These are phyloP conservation scores for Carassius auratus DNA, from an alignment of 2,113 vertebrate genomes.

Conservation along the genomic window DNA sequence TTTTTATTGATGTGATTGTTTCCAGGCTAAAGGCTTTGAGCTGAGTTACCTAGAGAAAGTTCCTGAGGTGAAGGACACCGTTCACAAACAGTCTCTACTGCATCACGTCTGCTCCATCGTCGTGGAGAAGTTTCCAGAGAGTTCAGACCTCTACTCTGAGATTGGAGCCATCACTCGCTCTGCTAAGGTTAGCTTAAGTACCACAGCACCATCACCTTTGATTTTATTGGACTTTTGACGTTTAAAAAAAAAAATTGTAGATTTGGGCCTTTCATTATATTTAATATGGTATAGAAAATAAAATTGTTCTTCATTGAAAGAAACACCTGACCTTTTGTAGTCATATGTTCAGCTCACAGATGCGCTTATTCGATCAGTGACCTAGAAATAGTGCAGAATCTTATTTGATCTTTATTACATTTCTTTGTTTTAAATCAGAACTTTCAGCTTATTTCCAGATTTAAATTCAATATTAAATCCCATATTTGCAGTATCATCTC, in stretches of 20 bases:
- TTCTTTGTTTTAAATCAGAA: conserved; percentile 9
- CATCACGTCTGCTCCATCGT: conserved; percentile 94
- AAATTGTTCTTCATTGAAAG: neutral
- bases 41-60: conserved; percentile 98
- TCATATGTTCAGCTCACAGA: neutral
- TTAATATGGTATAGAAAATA: neutral
- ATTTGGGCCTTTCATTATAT: neutral
- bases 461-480: neutral
- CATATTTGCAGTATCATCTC: conserved; percentile 1
- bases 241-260: too few species aligned
- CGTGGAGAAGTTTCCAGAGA: conserved; percentile 96
- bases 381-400: neutral
- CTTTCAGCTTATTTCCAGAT: neutral
- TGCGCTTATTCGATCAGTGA: neutral
- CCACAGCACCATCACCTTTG: conserved; percentile 10
- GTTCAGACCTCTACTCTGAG: conserved; percentile 96
- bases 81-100: conserved; percentile 96
- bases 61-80: conserved; percentile 97
- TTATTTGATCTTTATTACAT: neutral
- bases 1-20: conserved; percentile 33
- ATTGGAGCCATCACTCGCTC: conserved; percentile 94
- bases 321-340: neutral
- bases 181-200: conserved; percentile 83
- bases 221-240: neutral
- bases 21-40: conserved; percentile 96